Evolutionary conservation across 2,888 invertebrate species (phyloP), one percentile per base, ranked within the genome.

Genomic region (Mesorhabditis sp.): DNA sequence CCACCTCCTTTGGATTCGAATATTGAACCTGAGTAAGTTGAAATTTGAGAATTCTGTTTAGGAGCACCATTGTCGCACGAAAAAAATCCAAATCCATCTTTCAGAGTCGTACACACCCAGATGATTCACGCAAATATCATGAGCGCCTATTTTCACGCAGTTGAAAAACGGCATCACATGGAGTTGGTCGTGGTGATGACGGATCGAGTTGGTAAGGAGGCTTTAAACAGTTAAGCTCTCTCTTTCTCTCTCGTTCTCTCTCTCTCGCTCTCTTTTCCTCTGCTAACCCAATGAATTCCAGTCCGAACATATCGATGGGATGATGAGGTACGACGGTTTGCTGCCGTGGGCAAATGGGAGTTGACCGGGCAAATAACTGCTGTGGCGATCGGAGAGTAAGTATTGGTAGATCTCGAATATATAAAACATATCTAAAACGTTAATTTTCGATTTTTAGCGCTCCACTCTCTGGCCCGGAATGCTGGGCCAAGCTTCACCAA

Each of bases 131-230:
- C 58, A 50, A 50, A 50, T 2, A 50, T 50, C 58, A 50, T 50
- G 58, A 13, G 10, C n/a, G 58, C 58, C n/a, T 50, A 50, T 50
- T 50, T 50, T 13, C 58, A 50, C n/a, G 10, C 58, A 0, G 58
- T 50, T 10, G 58, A 50, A n/a, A 50, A 50, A 50, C 58, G 58
- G 2, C 58, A 50, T 10, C n/a, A 10, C n/a, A 50, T 50, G 58
- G 58, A 50, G 58, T 2, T 50, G 58, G n/a, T 50, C 1, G 58
- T 50, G 10, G 58, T 50, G 58, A 50, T 50, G 58, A 50, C 58
- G 58, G 58, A 50, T 50, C 58, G 58, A 50, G 58, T 50, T 50
- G 58, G 58, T 50, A n/a, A 50, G 58, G 28, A 28, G n/a, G n/a
- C n/a, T n/a, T n/a, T n/a, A n/a, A n/a, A n/a, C n/a, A n/a, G n/a